phyloP scores from a whole-genome alignment of 2,888 invertebrate species.

The Hedychridium roseum region DNA sequence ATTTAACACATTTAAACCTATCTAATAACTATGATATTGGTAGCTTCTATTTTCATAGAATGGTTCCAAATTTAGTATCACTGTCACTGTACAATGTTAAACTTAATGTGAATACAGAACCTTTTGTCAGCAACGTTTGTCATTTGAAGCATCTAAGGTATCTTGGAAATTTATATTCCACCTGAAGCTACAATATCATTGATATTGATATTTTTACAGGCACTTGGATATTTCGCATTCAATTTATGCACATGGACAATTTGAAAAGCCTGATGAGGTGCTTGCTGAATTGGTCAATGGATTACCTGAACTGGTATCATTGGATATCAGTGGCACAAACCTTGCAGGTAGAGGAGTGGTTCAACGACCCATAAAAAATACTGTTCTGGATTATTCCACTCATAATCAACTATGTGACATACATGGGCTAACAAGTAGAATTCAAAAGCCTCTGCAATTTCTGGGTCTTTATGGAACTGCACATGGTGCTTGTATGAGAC shows the following conservation, averaged over 20 bases:
- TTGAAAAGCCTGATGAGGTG: constrained; percentile 76
- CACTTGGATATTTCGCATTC: constrained; percentile 88
- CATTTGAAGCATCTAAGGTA: constrained; percentile 66
- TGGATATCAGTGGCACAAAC: constrained; percentile 97
- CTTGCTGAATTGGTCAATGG: constrained; percentile 76
- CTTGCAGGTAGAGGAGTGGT: constrained; percentile 87
- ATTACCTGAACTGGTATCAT: constrained; percentile 78
- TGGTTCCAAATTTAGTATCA: constrained; percentile 74
- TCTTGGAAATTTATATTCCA: background rate
- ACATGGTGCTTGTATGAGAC: constrained; percentile 88
- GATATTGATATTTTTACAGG: constrained; percentile 61
- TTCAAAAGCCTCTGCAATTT: constrained; percentile 83
- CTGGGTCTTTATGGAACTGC: constrained; percentile 91
- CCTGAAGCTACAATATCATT: constrained; percentile 4
- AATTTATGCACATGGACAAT: constrained; percentile 76
- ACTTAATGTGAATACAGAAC: constrained; percentile 51
- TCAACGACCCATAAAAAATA: constrained; percentile 60
- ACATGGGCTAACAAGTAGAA: constrained; percentile 82
- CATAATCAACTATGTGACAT: constrained; percentile 72
- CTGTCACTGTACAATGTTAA: constrained; percentile 83
- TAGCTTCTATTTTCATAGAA: constrained; percentile 74
- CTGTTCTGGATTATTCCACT: constrained; percentile 18
- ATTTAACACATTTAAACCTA: constrained; percentile 76
- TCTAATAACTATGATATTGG: constrained; percentile 72
- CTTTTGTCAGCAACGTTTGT: constrained; percentile 57